Percentiles rank a stretch among this genome's conserved stretches.
Conservation (phyloP, 2,888 invertebrate species). For the Ptychoptera contaminata region DNA sequence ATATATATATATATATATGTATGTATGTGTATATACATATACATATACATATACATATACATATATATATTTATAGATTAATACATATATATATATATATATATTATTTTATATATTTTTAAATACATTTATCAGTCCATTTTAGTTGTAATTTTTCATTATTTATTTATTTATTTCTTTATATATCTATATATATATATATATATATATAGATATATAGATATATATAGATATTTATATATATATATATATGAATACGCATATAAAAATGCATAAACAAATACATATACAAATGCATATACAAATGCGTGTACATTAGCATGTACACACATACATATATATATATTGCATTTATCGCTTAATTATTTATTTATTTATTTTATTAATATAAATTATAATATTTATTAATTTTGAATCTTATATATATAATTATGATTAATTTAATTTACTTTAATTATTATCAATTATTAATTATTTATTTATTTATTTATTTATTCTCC, state of each 20-base stretch:
- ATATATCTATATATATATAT: background rate
- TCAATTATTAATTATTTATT: too few relatives aligned
- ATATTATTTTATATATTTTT: background rate
- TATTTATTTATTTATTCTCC: too few relatives aligned
- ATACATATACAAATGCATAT: background rate
- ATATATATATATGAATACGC: background rate
- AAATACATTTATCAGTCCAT: background rate
- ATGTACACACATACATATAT: too few relatives aligned
- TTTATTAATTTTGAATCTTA: too few relatives aligned
- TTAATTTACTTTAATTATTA: too few relatives aligned
- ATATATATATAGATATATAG: background rate
- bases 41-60: background rate
- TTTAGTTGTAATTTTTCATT: background rate
- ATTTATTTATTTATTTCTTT: background rate
- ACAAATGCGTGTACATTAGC: constrained; percentile 1
- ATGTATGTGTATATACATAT: background rate
- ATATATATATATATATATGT: background rate
- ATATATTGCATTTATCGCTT: too few relatives aligned
- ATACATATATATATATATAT: background rate
- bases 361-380: too few relatives aligned
- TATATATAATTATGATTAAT: too few relatives aligned
- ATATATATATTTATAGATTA: background rate
- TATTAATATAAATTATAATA: too few relatives aligned
- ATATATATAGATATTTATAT: background rate
- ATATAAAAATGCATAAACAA: background rate